These are phyloP conservation scores for Notiomystis cincta DNA, from an alignment of 2,113 vertebrate genomes.

Conservation along the genomic window DNA sequence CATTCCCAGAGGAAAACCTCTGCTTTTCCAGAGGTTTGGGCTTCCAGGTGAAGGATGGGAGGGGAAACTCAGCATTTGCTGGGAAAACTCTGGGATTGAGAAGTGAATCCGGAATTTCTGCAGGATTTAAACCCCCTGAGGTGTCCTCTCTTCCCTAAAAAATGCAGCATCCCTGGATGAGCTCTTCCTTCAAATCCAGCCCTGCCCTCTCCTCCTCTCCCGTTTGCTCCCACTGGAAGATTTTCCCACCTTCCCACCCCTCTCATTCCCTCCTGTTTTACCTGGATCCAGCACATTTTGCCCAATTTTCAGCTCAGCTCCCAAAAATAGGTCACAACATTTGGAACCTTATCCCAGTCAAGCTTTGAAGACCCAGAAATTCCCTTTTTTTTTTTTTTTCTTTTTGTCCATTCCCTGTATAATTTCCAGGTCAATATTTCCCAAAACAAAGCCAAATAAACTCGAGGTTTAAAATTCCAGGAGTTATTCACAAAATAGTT, in stretches of 20 bases:
- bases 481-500: background rate
- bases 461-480: background rate
- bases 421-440: background rate
- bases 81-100: background rate
- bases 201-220: background rate
- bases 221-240: background rate
- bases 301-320: background rate
- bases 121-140: accelerated
- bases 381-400: too few species aligned
- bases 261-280: background rate
- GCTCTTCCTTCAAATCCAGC: background rate
- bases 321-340: background rate
- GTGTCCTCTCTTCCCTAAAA: background rate
- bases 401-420: too few species aligned
- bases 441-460: background rate
- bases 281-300: background rate
- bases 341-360: background rate
- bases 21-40: accelerated
- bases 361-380: background rate
- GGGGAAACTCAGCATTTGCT: background rate
- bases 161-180: accelerated
- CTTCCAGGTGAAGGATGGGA: accelerated
- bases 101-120: background rate
- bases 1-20: background rate
- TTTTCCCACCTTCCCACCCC: background rate